A percentile compares a stretch with the other conserved stretches of the same genome.
phyloP scores from a whole-genome alignment of 2,797 vertebrate species.

The Chaenodraco wilsoni region DNA sequence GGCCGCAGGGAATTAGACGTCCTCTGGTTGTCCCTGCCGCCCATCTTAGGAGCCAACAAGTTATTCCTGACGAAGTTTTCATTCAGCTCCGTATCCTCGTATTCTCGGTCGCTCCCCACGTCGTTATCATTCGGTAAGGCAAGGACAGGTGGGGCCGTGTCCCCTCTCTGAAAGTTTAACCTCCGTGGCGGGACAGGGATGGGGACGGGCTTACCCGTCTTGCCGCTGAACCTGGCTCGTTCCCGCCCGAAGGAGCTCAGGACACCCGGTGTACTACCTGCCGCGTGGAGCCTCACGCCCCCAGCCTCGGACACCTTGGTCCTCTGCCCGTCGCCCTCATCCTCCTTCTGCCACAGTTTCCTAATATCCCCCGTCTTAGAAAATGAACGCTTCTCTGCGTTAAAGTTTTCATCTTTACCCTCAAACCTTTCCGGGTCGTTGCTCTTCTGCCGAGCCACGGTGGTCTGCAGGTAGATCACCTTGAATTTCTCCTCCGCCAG shows the following conservation, averaged over 20 bases:
- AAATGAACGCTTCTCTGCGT: constrained; percentile 22
- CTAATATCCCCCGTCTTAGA: background rate
- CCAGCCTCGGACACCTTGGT: constrained; percentile 35
- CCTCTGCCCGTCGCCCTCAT: constrained; percentile 30
- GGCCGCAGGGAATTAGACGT: constrained; percentile 52
- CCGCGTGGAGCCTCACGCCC: constrained; percentile 31
- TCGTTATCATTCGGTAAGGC: constrained; percentile 56
- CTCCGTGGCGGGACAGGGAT: constrained; percentile 75
- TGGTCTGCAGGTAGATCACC: constrained; percentile 91
- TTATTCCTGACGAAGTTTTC: constrained; percentile 85
- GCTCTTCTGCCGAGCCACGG: constrained; percentile 79
- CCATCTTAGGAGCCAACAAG: constrained; percentile 77
- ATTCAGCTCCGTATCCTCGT: constrained; percentile 86
- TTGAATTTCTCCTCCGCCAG: constrained; percentile 94
- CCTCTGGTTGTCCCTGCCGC: constrained; percentile 52
- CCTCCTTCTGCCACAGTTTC: constrained; percentile 31
- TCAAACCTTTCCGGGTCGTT: constrained; percentile 49
- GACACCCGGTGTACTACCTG: constrained; percentile 36
- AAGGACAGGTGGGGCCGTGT: background rate
- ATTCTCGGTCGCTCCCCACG: constrained; percentile 84
- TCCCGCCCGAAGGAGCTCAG: constrained; percentile 59
- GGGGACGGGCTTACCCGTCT: constrained; percentile 77
- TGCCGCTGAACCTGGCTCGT: constrained; percentile 66
- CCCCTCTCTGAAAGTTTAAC: constrained; percentile 31
- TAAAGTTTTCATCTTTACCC: constrained; percentile 68